Evolutionary conservation across 2,113 vertebrate species (phyloP), one percentile per base, ranked within the genome.

Genomic region (Poeciliopsis occidentalis): DNA sequence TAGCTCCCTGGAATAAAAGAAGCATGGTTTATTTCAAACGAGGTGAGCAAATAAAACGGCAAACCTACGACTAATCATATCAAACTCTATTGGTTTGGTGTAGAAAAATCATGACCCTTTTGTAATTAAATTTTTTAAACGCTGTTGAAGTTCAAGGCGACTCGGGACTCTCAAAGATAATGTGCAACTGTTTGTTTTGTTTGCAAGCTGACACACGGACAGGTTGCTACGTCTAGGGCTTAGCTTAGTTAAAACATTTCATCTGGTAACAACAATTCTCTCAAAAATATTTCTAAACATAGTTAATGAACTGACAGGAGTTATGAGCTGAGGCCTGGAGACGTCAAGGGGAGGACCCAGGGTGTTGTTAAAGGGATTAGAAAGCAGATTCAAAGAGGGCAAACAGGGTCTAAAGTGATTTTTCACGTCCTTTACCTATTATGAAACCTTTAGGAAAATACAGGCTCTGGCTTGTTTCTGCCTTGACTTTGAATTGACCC

Each of bases 1-100:
- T 85, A 99, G 95, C 32, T 97, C 96, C 87, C 97, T 98, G 24
- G 51, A 57, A n/a, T 24, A 57, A 47, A 47, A 57, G 1, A 4
- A 27, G n/a, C 44, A 67, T 4, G 7, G 30, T 68, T 63, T 29
- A 37, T 32, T n/a, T 8, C 17, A 32, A 12, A 41, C 26, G 70
- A 29, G 47, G 4, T 3, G 4, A 44, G 32, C 0, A 39, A 65
- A 62, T 60, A 61, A 29, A 47, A 47, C 44, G 6, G 24, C 3
- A 22, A 24, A 57, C 10, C 17, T n/a, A 57, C 22, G 10, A 57
- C 24, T 57, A 10, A 57, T 57, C 10, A n/a, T 57, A 11, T 24
- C 22, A 24, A 57, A 22, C 8, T 10, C 10, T 0, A 57, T 24
- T 22, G 10, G 17, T 24, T 24, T 47, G 44, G 13, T 47, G 44